Conservation (phyloP, 2,797 vertebrate species). For the Amphiprion clarkii region DNA sequence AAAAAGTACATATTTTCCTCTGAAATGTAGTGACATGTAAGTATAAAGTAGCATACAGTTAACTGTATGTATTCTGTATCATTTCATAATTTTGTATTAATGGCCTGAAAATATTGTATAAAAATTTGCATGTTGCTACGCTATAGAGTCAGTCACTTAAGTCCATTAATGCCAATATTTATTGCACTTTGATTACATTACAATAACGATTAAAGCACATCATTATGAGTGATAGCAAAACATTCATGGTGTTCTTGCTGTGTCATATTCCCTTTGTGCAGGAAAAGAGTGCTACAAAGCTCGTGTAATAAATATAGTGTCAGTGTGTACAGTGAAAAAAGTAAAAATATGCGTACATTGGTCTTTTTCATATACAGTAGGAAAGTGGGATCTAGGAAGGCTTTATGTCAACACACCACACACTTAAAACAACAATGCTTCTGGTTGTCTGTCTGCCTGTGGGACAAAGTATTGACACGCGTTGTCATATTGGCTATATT, state of each 20-base stretch:
- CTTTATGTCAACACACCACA: constrained; percentile 35
- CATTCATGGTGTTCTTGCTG: constrained; percentile 72
- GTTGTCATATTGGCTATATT: constrained; percentile 18
- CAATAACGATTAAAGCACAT: constrained; percentile 75
- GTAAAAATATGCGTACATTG: constrained; percentile 55
- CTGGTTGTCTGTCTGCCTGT: neutral
- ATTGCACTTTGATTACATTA: constrained; percentile 82
- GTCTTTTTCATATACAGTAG: constrained; percentile 19
- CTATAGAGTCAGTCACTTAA: constrained; percentile 21
- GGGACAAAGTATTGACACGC: constrained; percentile 30
- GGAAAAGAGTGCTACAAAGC: constrained; percentile 65
- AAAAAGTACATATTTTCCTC: constrained; percentile 1
- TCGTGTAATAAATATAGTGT: constrained; percentile 67
- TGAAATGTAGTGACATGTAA: neutral
- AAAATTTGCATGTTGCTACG: neutral
- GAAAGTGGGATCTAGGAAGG: constrained; percentile 55
- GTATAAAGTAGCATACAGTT: neutral
- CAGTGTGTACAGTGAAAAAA: constrained; percentile 63
- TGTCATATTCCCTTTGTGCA: constrained; percentile 54
- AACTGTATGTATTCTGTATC: neutral
- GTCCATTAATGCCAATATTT: constrained; percentile 73
- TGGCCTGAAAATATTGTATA: neutral
- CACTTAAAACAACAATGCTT: constrained; percentile 5
- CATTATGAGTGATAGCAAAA: constrained; percentile 68
- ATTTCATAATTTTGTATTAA: neutral